Evolutionary conservation across 1,140 invertebrate species (phyloP), one percentile per base, ranked within the genome.

Genomic region (Bombus soroeensis): DNA sequence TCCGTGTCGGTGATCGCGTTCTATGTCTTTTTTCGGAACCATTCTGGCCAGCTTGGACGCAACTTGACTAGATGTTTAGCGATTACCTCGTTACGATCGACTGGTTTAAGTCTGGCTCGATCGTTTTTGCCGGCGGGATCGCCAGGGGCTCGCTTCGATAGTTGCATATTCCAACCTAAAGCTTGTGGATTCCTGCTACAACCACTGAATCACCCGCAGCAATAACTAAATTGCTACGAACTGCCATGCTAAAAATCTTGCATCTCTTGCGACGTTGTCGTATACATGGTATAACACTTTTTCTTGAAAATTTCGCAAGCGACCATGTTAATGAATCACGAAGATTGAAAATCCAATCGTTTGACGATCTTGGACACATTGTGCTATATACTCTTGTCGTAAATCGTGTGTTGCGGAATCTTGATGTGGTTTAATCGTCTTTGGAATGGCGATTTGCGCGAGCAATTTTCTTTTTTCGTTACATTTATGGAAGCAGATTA

Each of bases 21-120:
- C 32, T 64, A 6, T n/a, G 25, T 41, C 47, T 77, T 83, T 66
- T 68, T 76, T 41, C 15, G 22, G 37, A n/a, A 39, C 41, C 15
- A 37, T 76, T 76, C 41, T 53, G 41, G 10, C 25, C 15, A 34
- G 25, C n/a, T 66, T 76, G 64, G 59, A 75, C 47, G 18, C 64
- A 76, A 34, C 34, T 22, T n/a, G 28, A 53, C 34, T 70, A 41
- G 47, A 84, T 79, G 72, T 59, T 79, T 43, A 79, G 47, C 82
- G 75, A 84, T 84, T 84, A 79, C 64, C 82, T 79, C 82, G 82
- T 84, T 84, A 84, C 82, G 82, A 84, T 84, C 82, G 82, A 84
- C 82, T 79, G 82, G 75, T 84, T 84, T 13, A 32, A 79, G 53
- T 66, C 34, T 28, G 76, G 25, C 6, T 78, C 64, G 66, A 79